A percentile compares a stretch with the other conserved stretches of the same genome.
Evolutionary conservation across 1,140 invertebrate species (phyloP).

Genomic region (Eufriesea mexicana): DNA sequence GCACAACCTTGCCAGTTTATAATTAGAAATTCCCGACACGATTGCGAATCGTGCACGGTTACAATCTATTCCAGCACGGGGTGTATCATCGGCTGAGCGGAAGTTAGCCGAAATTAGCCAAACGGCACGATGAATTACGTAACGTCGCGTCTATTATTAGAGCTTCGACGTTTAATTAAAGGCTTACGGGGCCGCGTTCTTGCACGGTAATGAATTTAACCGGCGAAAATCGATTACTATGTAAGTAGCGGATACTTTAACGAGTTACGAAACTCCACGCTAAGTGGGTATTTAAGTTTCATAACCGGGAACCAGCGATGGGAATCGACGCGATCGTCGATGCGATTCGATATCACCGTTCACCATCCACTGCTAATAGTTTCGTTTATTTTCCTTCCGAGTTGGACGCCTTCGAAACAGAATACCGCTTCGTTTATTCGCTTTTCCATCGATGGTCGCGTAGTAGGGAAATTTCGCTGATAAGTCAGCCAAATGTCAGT

Average conservation of each 20-base stretch:
- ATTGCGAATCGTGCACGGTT: slow-evolving; percentile 15
- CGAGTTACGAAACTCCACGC: slow-evolving; percentile 24
- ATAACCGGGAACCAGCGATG: neutral
- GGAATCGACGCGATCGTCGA: too few species aligned
- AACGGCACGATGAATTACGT: slow-evolving; percentile 16
- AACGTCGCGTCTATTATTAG: slow-evolving; percentile 31
- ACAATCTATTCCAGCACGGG: neutral
- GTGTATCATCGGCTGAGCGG: neutral
- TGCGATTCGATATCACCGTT: too few species aligned
- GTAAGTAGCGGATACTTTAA: neutral
- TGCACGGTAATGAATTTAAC: slow-evolving; percentile 15
- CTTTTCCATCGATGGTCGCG: too few species aligned
- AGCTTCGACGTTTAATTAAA: slow-evolving; percentile 30
- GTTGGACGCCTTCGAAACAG: too few species aligned
- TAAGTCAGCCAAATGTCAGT: too few species aligned
- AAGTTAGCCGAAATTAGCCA: slow-evolving; percentile 23
- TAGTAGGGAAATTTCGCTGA: too few species aligned
- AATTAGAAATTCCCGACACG: slow-evolving; percentile 41
- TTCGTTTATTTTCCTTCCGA: too few species aligned
- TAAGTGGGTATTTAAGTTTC: slow-evolving; percentile 13
- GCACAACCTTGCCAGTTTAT: slow-evolving; percentile 27
- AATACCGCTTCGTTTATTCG: too few species aligned
- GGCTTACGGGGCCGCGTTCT: neutral
- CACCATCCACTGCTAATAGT: too few species aligned
- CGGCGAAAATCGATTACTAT: neutral